These are phyloP conservation scores for Coptodon bakossiorum DNA, from an alignment of 2,113 vertebrate genomes.

Conservation along the genomic window DNA sequence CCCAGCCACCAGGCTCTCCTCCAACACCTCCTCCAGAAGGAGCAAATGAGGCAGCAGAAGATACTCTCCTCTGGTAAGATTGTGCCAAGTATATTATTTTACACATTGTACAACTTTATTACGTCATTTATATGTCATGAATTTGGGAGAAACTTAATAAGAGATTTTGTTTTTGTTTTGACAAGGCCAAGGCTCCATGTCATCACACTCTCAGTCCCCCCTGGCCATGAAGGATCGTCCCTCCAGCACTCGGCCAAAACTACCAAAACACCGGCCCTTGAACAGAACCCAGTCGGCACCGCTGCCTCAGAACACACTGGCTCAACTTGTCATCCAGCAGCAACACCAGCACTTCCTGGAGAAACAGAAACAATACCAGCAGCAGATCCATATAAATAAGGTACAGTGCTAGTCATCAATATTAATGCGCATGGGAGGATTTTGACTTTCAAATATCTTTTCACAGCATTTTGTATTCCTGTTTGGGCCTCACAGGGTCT, in stretches of 20 bases:
- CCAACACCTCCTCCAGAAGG: constrained; percentile 93
- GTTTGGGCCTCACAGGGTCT: not conserved
- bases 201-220: constrained; percentile 87
- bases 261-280: constrained; percentile 91
- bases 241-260: constrained; percentile 81
- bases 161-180: not conserved
- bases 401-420: constrained; percentile 66
- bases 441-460: constrained; percentile 33
- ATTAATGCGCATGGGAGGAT: not conserved
- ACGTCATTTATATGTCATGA: not conserved
- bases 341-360: constrained; percentile 97
- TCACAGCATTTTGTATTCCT: not conserved
- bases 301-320: constrained; percentile 92
- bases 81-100: not conserved
- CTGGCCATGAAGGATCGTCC: constrained; percentile 85
- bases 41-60: constrained; percentile 95
- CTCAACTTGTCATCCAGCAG: constrained; percentile 96
- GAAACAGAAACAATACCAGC: constrained; percentile 96
- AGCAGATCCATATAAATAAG: constrained; percentile 97
- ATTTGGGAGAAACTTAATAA: not conserved
- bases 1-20: constrained; percentile 96
- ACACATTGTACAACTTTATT: not conserved
- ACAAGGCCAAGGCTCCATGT: constrained; percentile 75
- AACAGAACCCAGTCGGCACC: constrained; percentile 96
- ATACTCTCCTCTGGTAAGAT: constrained; percentile 85